These are phyloP conservation scores for Urocyon cinereoargenteus DNA, from an alignment of 2,797 vertebrate genomes.

Conservation along the genomic window DNA sequence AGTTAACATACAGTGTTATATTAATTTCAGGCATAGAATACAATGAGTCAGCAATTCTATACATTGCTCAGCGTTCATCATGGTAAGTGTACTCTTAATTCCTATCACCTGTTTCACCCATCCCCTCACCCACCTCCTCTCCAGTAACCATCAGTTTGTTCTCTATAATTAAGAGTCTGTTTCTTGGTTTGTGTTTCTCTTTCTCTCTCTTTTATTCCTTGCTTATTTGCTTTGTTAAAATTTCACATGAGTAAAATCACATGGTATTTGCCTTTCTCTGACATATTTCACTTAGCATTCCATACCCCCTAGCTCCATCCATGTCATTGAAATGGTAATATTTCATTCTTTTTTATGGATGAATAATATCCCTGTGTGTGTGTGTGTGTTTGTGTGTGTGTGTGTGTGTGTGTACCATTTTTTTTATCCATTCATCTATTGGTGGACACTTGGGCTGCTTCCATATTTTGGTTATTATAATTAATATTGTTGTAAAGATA, in stretches of 20 bases:
- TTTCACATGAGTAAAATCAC: not conserved
- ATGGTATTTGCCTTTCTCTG: not conserved
- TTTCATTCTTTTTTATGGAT: not conserved
- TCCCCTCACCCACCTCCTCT: fast-evolving
- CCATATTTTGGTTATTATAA: not conserved
- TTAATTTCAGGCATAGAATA: not conserved
- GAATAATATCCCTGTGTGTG: not conserved
- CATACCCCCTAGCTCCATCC: not conserved
- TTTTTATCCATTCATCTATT: not conserved
- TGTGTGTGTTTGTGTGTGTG: not conserved
- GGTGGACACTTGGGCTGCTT: not conserved
- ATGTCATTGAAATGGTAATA: not conserved
- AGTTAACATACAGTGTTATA: not conserved
- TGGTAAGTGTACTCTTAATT: not conserved
- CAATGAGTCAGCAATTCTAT: not conserved
- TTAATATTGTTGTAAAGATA: not conserved
- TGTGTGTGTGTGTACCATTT: not conserved
- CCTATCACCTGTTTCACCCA: not conserved
- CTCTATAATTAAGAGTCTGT: not conserved
- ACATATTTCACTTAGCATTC: not conserved
- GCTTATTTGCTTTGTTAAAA: not conserved
- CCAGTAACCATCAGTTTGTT: not conserved
- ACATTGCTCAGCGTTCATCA: not conserved
- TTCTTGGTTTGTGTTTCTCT: not conserved
- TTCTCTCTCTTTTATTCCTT: not conserved